Evolutionary conservation across 2,113 vertebrate species (phyloP), one percentile per base, ranked within the genome.

Genomic region (Tychaedon coryphoeus): DNA sequence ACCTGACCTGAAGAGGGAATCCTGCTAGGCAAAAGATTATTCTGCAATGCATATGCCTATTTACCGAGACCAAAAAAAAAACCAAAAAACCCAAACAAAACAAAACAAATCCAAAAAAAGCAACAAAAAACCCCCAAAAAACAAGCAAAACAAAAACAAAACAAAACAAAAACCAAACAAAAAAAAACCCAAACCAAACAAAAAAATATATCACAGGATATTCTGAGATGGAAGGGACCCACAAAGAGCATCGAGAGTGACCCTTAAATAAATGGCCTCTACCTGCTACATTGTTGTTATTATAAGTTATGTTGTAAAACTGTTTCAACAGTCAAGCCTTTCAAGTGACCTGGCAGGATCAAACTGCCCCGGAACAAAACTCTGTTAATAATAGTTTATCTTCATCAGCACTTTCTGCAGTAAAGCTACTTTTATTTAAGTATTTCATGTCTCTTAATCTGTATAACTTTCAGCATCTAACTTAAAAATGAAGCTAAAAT

Each of bases 231-330:
- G 26, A 57, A 57, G 9, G 8, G 14, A 51, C 1, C 8, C 22
- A 43, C 12, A 50, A 73, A 14, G 23, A 58, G 8, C 19, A 51
- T 7, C 0, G 0, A 43, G 5, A 38, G 14, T 23, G 58, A 24
- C 4, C 19, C 36, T 73, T 29, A 38, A 58, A 50, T 58, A 50
- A 65, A 57, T 50, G 16, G 1, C 5, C 11, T 0, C 0, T 64
- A 48, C 26, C 12, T 3, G 4, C 13, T 14, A 54, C 24, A 8
- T 43, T 43, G 14, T 16, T 71, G 29, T 28, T 72, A 24, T 67
- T 67, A 4, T 26, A 78, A 50, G 8, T 36, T 75, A 79, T 4
- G 12, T n/a, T 60, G 5, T 72, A n/a, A 42, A 89, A 84, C 20
- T 69, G 6, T 65, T 80, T 60, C 47, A 26, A 45, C 14, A 62